Evolutionary conservation across 1,140 invertebrate genomes (phyloP), one percentile per base, ranked within the genome.

Genomic region (Marisa cornuarietis): DNA sequence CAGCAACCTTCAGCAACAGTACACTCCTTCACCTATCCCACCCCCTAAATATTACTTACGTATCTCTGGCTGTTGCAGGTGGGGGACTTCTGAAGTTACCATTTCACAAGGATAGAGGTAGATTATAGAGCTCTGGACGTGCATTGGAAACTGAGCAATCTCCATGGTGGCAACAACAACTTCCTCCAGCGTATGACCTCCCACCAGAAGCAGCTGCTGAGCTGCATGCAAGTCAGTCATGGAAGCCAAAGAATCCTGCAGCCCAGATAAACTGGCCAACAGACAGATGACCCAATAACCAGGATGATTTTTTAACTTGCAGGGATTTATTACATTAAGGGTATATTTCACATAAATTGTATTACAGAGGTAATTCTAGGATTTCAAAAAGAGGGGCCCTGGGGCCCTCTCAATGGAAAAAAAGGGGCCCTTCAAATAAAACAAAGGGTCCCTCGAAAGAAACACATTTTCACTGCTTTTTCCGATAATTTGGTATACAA

Each of bases 161-260:
- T 24, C 31, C 20, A 58, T 62, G 31, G 71, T 77, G 5, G 66
- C 7, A 49, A 76, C 66, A 8, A 80, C 31, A 14, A 76, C 26
- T 16, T 81, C 69, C 26, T 79, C 71, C 63, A 79, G 16, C 0
- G 26, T 52, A 13, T 71, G 58, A 20, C 78, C 80, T 42, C 73
- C 61, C 0, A 81, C 66, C 61, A 81, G 26, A 18, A 83, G 63
- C 69, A 85, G 24, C 91, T 98, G 97, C 81, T 95, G 95, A 82
- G 94, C 93, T 0, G 94, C 92, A 13, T 93, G 91, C 79, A 98
- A 94, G 76, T 95, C 95, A 0, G 96, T 97, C 91, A 97, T 96
- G 87, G 96, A 94, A 81, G 93, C 94, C 79, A 97, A 94, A 82
- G 95, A 93, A 68, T 93, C 93, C 89, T 96, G 94, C 61, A 97